Conservation (phyloP, 2,113 vertebrate species). For the Siniperca chuatsi region DNA sequence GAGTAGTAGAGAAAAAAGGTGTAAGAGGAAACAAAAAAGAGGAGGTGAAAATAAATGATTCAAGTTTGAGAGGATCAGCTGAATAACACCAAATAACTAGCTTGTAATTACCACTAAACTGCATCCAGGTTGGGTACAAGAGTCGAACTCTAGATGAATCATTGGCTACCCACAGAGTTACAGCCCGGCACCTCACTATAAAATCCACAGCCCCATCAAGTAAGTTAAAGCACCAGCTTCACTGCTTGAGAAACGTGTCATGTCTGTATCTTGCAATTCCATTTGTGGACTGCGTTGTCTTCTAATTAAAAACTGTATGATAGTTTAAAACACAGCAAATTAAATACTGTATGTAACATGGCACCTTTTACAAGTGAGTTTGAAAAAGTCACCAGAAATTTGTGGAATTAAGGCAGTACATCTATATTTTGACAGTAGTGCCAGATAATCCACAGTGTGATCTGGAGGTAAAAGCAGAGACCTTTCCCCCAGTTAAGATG, state of each 20-base stretch:
- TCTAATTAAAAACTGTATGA: background rate
- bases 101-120: conserved; percentile 10
- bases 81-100: conserved; percentile 26
- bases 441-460: background rate
- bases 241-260: background rate
- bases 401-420: background rate
- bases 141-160: conserved; percentile 18
- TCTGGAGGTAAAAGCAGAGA: background rate
- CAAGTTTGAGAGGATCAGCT: conserved; percentile 28
- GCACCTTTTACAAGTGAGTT: background rate
- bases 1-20: background rate
- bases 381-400: background rate
- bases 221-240: background rate
- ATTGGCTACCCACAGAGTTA: background rate
- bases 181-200: background rate
- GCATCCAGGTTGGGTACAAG: background rate
- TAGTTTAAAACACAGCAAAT: background rate
- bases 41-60: conserved; percentile 30
- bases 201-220: conserved; percentile 1
- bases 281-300: background rate
- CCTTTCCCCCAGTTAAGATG: background rate
- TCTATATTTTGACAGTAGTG: background rate
- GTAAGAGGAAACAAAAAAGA: conserved; percentile 13
- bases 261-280: background rate
- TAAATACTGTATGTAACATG: background rate